A percentile compares a stretch with the other conserved stretches of the same genome.
Evolutionary conservation across 2,888 invertebrate genomes (phyloP).

Genomic region (Drosophila kanekoi): DNA sequence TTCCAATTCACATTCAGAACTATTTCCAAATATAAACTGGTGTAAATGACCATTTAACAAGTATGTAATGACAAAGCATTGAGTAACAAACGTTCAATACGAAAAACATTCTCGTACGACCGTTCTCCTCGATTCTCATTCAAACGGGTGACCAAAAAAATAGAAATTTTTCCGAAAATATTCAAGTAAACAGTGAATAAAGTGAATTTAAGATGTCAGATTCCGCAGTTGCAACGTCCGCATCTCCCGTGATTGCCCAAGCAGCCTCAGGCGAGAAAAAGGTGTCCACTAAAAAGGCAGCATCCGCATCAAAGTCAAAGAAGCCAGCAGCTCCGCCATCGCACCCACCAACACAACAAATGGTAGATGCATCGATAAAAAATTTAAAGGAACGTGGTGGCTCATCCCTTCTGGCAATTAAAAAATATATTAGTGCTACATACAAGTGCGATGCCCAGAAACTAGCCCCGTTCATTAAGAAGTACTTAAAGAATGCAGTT

Average conservation of each 20-base stretch:
- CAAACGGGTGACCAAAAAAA: too few relatives aligned
- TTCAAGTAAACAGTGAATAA: too few relatives aligned
- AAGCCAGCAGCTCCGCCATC: constrained; percentile 26
- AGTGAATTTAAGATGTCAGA: too few relatives aligned
- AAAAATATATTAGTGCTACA: constrained; percentile 56
- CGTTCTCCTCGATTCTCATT: too few relatives aligned
- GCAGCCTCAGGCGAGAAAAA: constrained; percentile 43
- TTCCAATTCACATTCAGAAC: too few relatives aligned
- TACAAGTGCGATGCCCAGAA: constrained; percentile 58
- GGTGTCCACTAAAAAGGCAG: constrained; percentile 38
- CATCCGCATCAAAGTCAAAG: constrained; percentile 31
- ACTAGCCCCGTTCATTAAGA: constrained; percentile 87
- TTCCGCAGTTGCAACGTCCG: too few relatives aligned
- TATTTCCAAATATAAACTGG: too few relatives aligned
- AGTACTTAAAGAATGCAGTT: constrained; percentile 87
- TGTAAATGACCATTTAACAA: too few relatives aligned
- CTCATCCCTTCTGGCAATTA: constrained; percentile 58
- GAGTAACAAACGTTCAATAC: constrained; percentile 7
- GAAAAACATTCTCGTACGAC: too few relatives aligned
- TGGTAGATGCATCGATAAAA: constrained; percentile 58
- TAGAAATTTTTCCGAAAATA: too few relatives aligned
- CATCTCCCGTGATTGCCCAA: too few relatives aligned
- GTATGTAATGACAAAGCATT: constrained; percentile 9
- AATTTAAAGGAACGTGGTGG: too few relatives aligned
- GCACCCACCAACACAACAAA: constrained; percentile 57